A percentile compares a stretch with the other conserved stretches of the same genome.
Evolutionary conservation across 2,113 vertebrate genomes (phyloP).

Genomic region (Ancistrus triradiatus): DNA sequence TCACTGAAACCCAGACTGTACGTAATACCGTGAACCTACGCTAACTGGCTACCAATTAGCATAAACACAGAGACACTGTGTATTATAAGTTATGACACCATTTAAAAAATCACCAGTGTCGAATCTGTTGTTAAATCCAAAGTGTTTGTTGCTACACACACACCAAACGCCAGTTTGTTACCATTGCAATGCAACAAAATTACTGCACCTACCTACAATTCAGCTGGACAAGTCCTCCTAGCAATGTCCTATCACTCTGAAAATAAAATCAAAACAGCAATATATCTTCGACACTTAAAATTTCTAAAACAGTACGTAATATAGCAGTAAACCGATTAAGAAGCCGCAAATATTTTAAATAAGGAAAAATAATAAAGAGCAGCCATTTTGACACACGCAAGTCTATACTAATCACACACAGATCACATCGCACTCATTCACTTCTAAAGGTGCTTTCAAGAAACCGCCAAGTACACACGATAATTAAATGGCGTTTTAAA

Average conservation of each 20-base stretch:
- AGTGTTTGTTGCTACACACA: neutral
- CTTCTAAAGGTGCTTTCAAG: too few species aligned
- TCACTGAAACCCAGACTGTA: too few species aligned
- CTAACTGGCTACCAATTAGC: too few species aligned
- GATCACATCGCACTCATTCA: slow-evolving; percentile 1
- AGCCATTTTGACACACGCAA: slow-evolving; percentile 44
- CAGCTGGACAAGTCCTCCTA: neutral
- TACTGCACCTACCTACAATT: neutral
- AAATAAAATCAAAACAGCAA: too few species aligned
- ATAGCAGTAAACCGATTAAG: neutral
- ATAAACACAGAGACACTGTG: too few species aligned
- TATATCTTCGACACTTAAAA: neutral
- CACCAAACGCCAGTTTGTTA: neutral
- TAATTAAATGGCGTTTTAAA: too few species aligned
- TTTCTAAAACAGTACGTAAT: neutral
- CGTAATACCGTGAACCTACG: too few species aligned
- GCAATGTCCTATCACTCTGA: neutral
- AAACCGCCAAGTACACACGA: too few species aligned
- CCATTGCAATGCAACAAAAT: neutral
- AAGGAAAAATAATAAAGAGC: slow-evolving; percentile 26
- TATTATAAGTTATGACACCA: too few species aligned
- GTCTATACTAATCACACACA: slow-evolving; percentile 36
- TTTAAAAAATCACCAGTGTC: too few species aligned
- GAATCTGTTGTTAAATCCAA: too few species aligned
- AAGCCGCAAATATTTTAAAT: slow-evolving; percentile 2